These are phyloP conservation scores for Helobdella robusta DNA, from an alignment of 2,888 invertebrate species.

Conservation along the genomic window DNA sequence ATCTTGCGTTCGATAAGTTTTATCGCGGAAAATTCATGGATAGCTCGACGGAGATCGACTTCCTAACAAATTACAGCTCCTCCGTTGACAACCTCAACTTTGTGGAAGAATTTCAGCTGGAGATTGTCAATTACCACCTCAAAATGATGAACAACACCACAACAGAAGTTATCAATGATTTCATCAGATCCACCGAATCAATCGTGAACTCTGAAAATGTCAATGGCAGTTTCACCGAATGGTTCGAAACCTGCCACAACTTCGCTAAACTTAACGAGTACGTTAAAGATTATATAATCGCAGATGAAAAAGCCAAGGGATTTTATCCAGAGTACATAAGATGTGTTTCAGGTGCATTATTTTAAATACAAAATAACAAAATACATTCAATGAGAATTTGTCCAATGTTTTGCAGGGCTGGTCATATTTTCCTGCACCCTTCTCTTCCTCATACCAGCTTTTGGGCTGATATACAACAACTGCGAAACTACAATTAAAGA, in stretches of 20 bases:
- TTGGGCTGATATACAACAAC: slow-evolving; percentile 13
- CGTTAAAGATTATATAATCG: background rate
- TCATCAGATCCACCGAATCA: background rate
- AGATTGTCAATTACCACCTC: too few species aligned
- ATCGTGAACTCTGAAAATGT: background rate
- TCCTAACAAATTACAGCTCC: slow-evolving; percentile 6
- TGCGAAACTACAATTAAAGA: slow-evolving; percentile 7
- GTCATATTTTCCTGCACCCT: slow-evolving; percentile 2
- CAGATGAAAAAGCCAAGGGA: background rate
- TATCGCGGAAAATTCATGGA: background rate
- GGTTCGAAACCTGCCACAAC: background rate
- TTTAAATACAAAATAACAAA: background rate
- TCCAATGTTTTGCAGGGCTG: slow-evolving; percentile 11
- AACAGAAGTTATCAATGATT: background rate
- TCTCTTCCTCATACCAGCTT: slow-evolving; percentile 11
- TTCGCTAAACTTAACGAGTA: background rate
- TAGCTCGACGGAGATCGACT: background rate
- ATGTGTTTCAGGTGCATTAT: background rate
- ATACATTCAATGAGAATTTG: background rate
- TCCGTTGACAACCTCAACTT: background rate
- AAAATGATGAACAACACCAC: background rate
- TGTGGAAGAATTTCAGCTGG: too few species aligned
- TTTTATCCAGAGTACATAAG: slow-evolving; percentile 1
- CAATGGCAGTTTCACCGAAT: background rate
- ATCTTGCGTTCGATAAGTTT: background rate